Evolutionary conservation across 2,888 invertebrate species (phyloP), one percentile per base, ranked within the genome.

Genomic region (Scaeva pyrastri): DNA sequence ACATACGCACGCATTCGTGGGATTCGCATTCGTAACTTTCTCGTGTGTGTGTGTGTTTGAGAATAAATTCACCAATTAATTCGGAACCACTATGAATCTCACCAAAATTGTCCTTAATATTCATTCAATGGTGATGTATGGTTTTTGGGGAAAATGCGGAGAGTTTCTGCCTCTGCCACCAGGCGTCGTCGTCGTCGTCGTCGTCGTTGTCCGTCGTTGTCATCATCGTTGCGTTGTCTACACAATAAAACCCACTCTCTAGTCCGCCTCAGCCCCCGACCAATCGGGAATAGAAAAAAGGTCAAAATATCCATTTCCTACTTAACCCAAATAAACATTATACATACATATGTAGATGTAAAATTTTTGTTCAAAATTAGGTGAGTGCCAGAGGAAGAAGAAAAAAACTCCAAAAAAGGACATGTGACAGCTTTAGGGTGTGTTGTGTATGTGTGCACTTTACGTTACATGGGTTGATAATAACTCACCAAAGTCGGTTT

Each of bases 401-500:
- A 7, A 39, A 4, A 19, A 16, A 39, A 39, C 3, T 5, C 12
- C 5, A 19, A 56, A 45, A 71, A 52, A 50, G 50, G 64, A 66
- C 50, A 73, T 43, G 52, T 50, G 77, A 66, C 77, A 72, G 71
- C 23, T 41, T 43, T 36, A 23, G 56, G 11, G 14, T 62, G 23
- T 12, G 11, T 11, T 39, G 2, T 39, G 11, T 10, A 12, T 10
- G 12, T 5, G 31, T 31, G 11, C 12, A 26, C 45, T 64, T 70
- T 26, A 84, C 50, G 50, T 39, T 36, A 71, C 75, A 71, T 66
- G 19, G 36, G 84, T 36, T 58, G 64, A 60, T 60, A 75, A 84
- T 80, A 81, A 85, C 71, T 81, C 66, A 76, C 45, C 26, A 56
- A 72, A 85, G 48, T 85, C 81, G 68, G 76, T 85, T 85, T 81